These are phyloP conservation scores for Caenorhabditis sp. DNA, from an alignment of 2,888 invertebrate species.

Conservation along the genomic window DNA sequence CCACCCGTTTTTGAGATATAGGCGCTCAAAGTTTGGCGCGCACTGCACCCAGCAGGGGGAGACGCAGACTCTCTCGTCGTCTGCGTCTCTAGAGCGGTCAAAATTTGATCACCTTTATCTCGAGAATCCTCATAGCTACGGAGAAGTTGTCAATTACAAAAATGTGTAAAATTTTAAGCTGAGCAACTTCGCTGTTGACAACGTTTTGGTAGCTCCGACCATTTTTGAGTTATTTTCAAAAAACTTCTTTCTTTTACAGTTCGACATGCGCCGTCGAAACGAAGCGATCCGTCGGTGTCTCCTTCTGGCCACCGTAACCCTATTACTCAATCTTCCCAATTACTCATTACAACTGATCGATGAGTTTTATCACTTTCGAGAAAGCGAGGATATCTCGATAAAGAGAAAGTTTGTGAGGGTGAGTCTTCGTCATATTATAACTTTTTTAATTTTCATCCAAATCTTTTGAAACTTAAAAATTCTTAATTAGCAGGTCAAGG, in stretches of 20 bases:
- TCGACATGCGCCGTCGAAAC: constrained; percentile 57
- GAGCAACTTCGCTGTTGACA: neutral
- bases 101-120: neutral
- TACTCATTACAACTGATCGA: constrained; percentile 70
- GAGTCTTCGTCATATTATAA: neutral
- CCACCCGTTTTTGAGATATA: neutral
- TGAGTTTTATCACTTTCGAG: constrained; percentile 68
- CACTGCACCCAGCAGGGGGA: neutral
- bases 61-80: constrained; percentile 1
- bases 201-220: neutral
- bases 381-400: constrained; percentile 37
- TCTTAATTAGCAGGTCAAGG: neutral
- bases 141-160: neutral
- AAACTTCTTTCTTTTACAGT: constrained; percentile 25
- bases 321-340: constrained; percentile 71
- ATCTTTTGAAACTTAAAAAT: neutral
- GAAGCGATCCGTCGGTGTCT: constrained; percentile 71
- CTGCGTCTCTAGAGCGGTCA: neutral
- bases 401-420: constrained; percentile 51
- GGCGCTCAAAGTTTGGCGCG: neutral
- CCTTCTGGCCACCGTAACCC: constrained; percentile 69
- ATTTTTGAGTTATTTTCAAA: neutral
- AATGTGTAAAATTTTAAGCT: neutral
- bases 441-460: neutral
- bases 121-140: neutral